Evolutionary conservation across 2,113 vertebrate genomes (phyloP), one percentile per base, ranked within the genome.

Genomic region (Prionailurus bengalensis): DNA sequence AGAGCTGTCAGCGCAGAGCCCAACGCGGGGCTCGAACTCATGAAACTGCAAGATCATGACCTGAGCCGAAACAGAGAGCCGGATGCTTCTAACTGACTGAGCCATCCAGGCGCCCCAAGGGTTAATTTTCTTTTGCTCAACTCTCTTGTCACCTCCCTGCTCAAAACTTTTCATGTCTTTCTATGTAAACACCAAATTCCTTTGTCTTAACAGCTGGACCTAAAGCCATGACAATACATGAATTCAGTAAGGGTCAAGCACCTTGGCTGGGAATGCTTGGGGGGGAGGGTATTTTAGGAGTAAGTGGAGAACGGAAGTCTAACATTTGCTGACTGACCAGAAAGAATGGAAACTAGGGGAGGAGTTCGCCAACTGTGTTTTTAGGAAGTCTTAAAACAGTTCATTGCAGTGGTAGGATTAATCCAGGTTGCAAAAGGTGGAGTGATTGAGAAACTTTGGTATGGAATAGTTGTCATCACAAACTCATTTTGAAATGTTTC

Each of bases 401-500:
- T 71, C 9, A 21, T 79, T 87, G 48, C 45, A 66, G 11, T 84
- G 51, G 9, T 58, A 91, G 45, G 55, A 25, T 92, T 94, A 93
- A 94, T 53, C 4, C 63, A 45, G 29, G 51, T 92, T 61, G 36
- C 14, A 83, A 80, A 93, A 74, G 65, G 12, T 68, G 19, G 53
- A 63, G 65, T 80, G 63, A 68, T 16, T 66, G 89, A 39, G 39
- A 82, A 83, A 81, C 55, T 80, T 31, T 61, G 27, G 16, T 92
- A 13, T 70, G 25, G 68, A 89, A 4, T 85, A 76, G 76, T 90
- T 96, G 63, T 97, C 74, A 88, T 78, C 21, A 78, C 73, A 87
- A 81, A 74, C 36, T 93, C 86, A 93, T 82, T 96, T 85, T 66
- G 86, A 85, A 97, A 81, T 93, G 31, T 91, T 79, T 81, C 74